Conservation (phyloP, 2,888 invertebrate genomes). For the Aproaerema taeniolella region DNA sequence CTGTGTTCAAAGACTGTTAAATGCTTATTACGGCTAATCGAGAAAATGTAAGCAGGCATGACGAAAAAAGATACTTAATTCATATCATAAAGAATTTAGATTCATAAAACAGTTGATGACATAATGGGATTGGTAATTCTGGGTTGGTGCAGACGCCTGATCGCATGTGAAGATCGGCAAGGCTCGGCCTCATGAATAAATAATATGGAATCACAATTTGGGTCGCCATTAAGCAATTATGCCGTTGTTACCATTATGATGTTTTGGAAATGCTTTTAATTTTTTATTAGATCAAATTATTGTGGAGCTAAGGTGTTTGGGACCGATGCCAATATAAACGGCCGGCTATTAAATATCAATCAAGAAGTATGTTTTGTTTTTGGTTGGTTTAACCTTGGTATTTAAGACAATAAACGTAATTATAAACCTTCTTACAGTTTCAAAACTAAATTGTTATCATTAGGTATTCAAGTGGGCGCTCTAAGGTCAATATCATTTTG, state of each 20-base stretch:
- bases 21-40: conserved; percentile 61
- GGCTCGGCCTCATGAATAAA: conserved; percentile 65
- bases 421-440: conserved; percentile 6
- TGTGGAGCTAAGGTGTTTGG: conserved; percentile 56
- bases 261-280: conserved; percentile 72
- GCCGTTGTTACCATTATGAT: conserved; percentile 66
- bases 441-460: conserved; percentile 4
- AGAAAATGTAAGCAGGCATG: conserved; percentile 59
- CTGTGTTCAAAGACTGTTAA: conserved; percentile 49
- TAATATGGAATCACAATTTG: conserved; percentile 69
- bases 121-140: conserved; percentile 70
- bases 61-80: conserved; percentile 61
- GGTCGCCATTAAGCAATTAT: conserved; percentile 73
- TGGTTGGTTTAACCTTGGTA: conserved; percentile 21
- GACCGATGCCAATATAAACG: conserved; percentile 47
- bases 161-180: conserved; percentile 57
- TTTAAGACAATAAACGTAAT: conserved; percentile 21
- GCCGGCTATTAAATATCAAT: conserved; percentile 69
- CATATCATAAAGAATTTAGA: conserved; percentile 65
- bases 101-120: conserved; percentile 73
- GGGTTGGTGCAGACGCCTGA: conserved; percentile 52
- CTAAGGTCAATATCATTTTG: too few relatives aligned
- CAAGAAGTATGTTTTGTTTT: conserved; percentile 32
- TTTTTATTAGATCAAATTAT: conserved; percentile 72
- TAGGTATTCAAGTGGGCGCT: conserved; percentile 2